These are phyloP conservation scores for Brachirus orientalis DNA, from an alignment of 2,113 vertebrate genomes.

Conservation along the genomic window DNA sequence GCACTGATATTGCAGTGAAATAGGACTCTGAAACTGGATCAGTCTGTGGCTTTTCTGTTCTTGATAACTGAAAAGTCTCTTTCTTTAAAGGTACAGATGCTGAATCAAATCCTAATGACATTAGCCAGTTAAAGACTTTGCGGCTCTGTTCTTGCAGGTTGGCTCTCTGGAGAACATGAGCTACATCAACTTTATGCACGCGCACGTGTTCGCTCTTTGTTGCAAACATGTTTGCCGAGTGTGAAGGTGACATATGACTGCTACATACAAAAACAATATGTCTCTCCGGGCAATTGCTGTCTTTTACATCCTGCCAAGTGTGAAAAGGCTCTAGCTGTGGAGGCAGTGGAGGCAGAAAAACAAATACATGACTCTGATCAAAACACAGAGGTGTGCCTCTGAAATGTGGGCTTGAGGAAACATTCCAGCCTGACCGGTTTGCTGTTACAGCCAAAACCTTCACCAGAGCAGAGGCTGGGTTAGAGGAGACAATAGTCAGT, in stretches of 20 bases:
- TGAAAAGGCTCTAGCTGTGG: too few relatives aligned
- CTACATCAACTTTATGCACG: constrained; percentile 75
- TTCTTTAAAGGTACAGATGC: constrained; percentile 65
- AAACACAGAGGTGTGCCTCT: constrained; percentile 25
- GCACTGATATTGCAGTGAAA: constrained; percentile 74
- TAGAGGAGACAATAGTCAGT: constrained; percentile 81
- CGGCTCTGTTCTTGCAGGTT: constrained; percentile 72
- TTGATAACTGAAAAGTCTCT: constrained; percentile 50
- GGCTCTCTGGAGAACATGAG: constrained; percentile 81
- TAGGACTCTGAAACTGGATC: constrained; percentile 73
- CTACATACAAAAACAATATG: constrained; percentile 80
- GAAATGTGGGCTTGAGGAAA: constrained; percentile 56
- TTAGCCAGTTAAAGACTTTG: constrained; percentile 77
- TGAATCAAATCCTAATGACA: constrained; percentile 70
- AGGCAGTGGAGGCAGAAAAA: constrained; percentile 84
- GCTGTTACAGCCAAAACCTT: constrained; percentile 80
- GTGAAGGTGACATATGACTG: constrained; percentile 47
- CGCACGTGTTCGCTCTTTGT: constrained; percentile 66
- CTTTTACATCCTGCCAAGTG: constrained; percentile 51
- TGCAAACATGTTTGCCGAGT: constrained; percentile 43
- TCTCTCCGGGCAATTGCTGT: constrained; percentile 53
- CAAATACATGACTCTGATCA: constrained; percentile 72
- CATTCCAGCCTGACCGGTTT: constrained; percentile 82
- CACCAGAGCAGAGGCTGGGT: constrained; percentile 77
- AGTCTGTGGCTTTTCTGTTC: neutral